These are phyloP conservation scores for Glareola pratincola DNA, from an alignment of 2,113 vertebrate species.

Conservation along the genomic window DNA sequence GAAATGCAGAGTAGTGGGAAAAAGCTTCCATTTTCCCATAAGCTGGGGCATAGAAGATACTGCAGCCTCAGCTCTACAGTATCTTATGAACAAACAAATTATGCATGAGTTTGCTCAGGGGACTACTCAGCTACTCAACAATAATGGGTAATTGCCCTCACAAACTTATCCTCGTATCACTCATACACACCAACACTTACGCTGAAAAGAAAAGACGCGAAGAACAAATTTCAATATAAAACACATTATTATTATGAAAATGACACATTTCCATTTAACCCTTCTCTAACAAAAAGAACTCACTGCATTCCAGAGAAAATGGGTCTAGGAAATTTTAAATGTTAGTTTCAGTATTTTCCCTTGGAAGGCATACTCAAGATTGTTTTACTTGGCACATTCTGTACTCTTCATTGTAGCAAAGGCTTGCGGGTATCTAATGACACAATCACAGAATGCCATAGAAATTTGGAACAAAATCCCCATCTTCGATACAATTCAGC, in stretches of 20 bases:
- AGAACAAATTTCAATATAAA: constrained; percentile 72
- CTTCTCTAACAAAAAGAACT: constrained; percentile 40
- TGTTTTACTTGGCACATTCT: constrained; percentile 67
- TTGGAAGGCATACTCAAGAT: constrained; percentile 56
- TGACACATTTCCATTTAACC: constrained; percentile 70
- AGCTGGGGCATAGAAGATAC: constrained; percentile 39
- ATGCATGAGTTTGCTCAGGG: constrained; percentile 74
- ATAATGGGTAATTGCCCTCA: constrained; percentile 77
- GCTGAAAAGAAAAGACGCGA: constrained; percentile 55
- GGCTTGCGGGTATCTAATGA: constrained; percentile 70
- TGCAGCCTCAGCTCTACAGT: constrained; percentile 65
- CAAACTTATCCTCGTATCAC: constrained; percentile 70
- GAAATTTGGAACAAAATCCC: constrained; percentile 71
- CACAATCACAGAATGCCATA: constrained; percentile 71
- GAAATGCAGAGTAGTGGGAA: constrained; percentile 50
- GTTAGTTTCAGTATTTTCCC: constrained; percentile 51
- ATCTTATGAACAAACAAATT: constrained; percentile 79
- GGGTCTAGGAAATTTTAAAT: constrained; percentile 27
- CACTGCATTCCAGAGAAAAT: not conserved
- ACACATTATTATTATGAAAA: constrained; percentile 69
- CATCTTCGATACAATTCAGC: constrained; percentile 68
- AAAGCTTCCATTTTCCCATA: constrained; percentile 64
- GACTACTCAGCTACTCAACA: constrained; percentile 72
- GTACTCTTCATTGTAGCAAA: constrained; percentile 66
- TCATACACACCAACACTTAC: constrained; percentile 66